Evolutionary conservation across 2,797 vertebrate species (phyloP).

Genomic region (Anomalospiza imberbis): DNA sequence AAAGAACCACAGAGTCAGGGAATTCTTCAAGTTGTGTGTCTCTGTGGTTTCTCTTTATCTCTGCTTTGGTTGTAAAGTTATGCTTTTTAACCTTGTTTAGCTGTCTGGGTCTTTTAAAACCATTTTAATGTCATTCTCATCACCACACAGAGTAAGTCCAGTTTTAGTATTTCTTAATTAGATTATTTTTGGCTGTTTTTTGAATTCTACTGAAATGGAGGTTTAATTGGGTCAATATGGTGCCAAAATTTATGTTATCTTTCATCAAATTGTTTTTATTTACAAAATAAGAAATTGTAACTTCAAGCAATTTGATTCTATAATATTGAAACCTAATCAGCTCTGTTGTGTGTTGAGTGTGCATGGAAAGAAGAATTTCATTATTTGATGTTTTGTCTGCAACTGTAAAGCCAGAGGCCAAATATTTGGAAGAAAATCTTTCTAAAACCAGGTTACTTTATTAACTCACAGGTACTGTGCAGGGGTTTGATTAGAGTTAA

Average conservation of each 20-base stretch:
- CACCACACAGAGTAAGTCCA: slow-evolving; percentile 2
- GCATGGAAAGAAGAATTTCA: background rate
- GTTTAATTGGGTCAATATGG: slow-evolving; percentile 45
- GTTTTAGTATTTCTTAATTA: slow-evolving; percentile 51
- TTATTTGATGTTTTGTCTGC: background rate
- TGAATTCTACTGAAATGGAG: slow-evolving; percentile 43
- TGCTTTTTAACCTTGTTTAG: background rate
- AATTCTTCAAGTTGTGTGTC: background rate
- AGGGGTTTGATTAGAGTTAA: background rate
- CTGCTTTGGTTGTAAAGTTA: background rate
- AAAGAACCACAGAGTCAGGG: background rate
- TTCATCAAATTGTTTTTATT: slow-evolving; percentile 64
- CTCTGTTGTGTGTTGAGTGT: background rate
- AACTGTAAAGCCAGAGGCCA: background rate
- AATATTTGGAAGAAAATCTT: background rate
- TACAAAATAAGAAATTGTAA: slow-evolving; percentile 56
- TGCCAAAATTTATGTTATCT: slow-evolving; percentile 59
- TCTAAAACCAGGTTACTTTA: background rate
- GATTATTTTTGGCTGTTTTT: slow-evolving; percentile 53
- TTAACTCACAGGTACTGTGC: background rate
- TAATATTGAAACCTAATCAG: slow-evolving; percentile 47
- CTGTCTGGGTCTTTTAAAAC: slow-evolving; percentile 44
- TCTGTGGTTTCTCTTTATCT: background rate
- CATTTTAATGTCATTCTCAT: background rate
- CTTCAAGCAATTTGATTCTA: slow-evolving; percentile 28